Evolutionary conservation across 2,888 invertebrate species (phyloP).

Genomic region (Acleris laterana): DNA sequence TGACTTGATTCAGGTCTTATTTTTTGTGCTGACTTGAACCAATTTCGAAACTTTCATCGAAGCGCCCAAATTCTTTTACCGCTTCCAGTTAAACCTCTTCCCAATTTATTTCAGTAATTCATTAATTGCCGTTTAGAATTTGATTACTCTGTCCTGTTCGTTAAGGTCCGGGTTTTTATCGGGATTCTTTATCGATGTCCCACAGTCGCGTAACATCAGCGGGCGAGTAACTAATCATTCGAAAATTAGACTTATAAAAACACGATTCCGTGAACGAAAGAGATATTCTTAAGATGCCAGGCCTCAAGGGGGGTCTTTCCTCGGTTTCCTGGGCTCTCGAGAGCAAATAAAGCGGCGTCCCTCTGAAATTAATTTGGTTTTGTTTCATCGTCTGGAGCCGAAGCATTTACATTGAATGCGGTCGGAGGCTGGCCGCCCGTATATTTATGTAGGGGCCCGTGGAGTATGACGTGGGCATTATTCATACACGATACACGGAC

Average conservation of each 20-base stretch:
- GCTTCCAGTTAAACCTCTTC: slow-evolving; percentile 43
- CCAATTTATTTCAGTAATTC: slow-evolving; percentile 46
- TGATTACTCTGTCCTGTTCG: slow-evolving; percentile 49
- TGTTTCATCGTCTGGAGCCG: slow-evolving; percentile 81
- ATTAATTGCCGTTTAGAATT: slow-evolving; percentile 51
- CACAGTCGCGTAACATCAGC: slow-evolving; percentile 51
- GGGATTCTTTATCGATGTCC: slow-evolving; percentile 62
- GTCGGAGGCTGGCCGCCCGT: slow-evolving; percentile 77
- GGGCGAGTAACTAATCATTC: slow-evolving; percentile 70
- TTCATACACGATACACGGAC: slow-evolving; percentile 77
- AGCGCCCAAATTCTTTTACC: slow-evolving; percentile 46
- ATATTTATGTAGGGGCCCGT: slow-evolving; percentile 81
- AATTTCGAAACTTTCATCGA: slow-evolving; percentile 34
- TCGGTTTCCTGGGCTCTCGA: slow-evolving; percentile 61
- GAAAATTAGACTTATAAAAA: slow-evolving; percentile 64
- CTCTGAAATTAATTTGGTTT: slow-evolving; percentile 83
- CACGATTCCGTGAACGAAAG: slow-evolving; percentile 64
- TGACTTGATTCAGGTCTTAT: slow-evolving; percentile 25
- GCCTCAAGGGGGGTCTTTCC: slow-evolving; percentile 77
- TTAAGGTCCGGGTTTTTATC: slow-evolving; percentile 58
- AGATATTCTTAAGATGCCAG: slow-evolving; percentile 68
- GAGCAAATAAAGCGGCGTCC: slow-evolving; percentile 78
- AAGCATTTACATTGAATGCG: slow-evolving; percentile 83
- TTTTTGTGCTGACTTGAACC: slow-evolving; percentile 42
- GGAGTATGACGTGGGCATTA: slow-evolving; percentile 80